Evolutionary conservation across 2,113 vertebrate genomes (phyloP).

Genomic region (Rhinolophus sinicus): DNA sequence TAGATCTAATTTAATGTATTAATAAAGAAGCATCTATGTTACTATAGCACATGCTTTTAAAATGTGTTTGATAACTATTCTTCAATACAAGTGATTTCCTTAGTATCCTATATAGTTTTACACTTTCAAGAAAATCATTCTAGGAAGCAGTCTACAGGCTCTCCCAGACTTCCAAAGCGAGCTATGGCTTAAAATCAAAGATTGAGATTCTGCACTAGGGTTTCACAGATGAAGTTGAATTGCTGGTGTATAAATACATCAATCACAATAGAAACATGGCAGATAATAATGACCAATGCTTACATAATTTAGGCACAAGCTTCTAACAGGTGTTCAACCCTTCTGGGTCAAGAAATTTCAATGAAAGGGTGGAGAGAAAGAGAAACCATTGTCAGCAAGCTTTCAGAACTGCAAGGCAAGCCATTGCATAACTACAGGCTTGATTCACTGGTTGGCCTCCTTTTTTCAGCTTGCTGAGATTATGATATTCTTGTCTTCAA

Average conservation of each 20-base stretch:
- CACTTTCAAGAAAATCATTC: slow-evolving; percentile 48
- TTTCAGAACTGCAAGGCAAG: slow-evolving; percentile 44
- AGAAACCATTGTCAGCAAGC: slow-evolving; percentile 57
- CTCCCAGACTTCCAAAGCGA: background rate
- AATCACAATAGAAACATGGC: background rate
- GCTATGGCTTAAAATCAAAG: slow-evolving; percentile 37
- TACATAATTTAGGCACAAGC: slow-evolving; percentile 17
- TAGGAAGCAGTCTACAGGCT: background rate
- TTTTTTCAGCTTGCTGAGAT: slow-evolving; percentile 30
- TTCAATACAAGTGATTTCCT: background rate
- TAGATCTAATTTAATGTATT: slow-evolving; percentile 20
- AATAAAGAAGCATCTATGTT: background rate
- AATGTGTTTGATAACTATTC: background rate
- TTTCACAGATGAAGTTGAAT: background rate
- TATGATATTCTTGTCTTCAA: background rate
- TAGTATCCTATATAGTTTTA: background rate
- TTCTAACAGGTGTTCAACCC: slow-evolving; percentile 23
- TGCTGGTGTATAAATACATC: slow-evolving; percentile 27
- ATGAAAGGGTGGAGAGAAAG: slow-evolving; percentile 20
- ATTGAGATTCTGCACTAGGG: background rate
- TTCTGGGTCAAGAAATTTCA: slow-evolving; percentile 45
- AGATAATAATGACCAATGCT: slow-evolving; percentile 41
- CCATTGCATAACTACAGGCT: background rate
- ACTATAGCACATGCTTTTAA: background rate
- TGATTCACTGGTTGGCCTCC: slow-evolving; percentile 42